Evolutionary conservation across 2,113 vertebrate species (phyloP).

Genomic region (Hypanus sabinus): DNA sequence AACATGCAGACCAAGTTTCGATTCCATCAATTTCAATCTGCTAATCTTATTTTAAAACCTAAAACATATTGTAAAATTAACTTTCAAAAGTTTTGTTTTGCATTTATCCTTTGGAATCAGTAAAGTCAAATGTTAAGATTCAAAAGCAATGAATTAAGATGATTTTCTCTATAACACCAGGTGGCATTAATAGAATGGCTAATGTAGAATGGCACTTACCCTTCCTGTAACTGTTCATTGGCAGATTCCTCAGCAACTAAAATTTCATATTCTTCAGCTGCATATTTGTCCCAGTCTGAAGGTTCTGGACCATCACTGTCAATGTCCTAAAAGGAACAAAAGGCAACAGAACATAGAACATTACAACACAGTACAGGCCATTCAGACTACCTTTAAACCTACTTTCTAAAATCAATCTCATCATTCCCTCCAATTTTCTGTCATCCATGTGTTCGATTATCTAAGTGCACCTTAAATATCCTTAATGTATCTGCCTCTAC

Average conservation of each 20-base stretch:
- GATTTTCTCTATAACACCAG: not conserved
- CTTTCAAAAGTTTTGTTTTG: not conserved
- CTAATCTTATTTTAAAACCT: not conserved
- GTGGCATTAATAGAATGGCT: not conserved
- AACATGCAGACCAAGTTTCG: not conserved
- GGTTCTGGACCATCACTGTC: conserved; percentile 87
- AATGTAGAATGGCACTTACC: conserved; percentile 56
- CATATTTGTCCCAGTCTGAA: conserved; percentile 96
- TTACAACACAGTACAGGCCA: no score
- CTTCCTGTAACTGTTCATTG: conserved; percentile 84
- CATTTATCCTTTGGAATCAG: not conserved
- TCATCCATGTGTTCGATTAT: no score
- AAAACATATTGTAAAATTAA: not conserved
- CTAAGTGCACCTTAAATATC: no score
- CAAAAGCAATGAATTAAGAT: not conserved
- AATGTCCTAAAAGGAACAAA: conserved; percentile 63
- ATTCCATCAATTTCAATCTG: not conserved
- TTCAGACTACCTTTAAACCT: no score
- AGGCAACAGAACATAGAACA: not conserved
- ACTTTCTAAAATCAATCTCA: no score
- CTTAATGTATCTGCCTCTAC: no score
- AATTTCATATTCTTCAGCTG: conserved; percentile 92
- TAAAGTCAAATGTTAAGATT: not conserved
- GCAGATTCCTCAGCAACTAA: conserved; percentile 93
- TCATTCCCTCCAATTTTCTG: no score